phyloP scores from a whole-genome alignment of 2,888 invertebrate species.

The Eubasilissa splendida region DNA sequence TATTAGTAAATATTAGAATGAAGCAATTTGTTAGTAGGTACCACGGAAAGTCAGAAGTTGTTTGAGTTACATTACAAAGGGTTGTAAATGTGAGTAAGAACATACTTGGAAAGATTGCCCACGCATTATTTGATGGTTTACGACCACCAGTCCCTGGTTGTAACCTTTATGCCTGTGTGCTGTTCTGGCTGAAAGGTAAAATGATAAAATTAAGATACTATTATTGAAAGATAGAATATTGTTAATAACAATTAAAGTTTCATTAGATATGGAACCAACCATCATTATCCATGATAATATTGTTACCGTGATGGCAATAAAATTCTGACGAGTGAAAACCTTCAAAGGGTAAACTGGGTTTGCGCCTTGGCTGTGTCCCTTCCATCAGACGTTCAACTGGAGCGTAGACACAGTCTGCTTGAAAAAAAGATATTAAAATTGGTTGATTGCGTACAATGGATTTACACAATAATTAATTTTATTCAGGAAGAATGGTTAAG shows the following conservation, averaged over 20 bases:
- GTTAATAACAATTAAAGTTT: constrained; percentile 57
- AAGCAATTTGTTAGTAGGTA: too few species aligned
- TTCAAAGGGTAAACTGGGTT: constrained; percentile 5
- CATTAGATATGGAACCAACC: constrained; percentile 40
- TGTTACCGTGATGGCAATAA: constrained; percentile 45
- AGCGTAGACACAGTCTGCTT: constrained; percentile 4
- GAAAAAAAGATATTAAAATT: not conserved
- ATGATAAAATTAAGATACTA: not conserved
- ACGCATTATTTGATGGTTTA: constrained; percentile 76
- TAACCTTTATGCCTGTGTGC: constrained; percentile 87
- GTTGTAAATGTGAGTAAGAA: constrained; percentile 33
- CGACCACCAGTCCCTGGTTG: constrained; percentile 85
- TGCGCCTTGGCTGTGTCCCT: not conserved
- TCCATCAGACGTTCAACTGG: constrained; percentile 2
- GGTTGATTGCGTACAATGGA: too few species aligned
- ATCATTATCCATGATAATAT: constrained; percentile 47
- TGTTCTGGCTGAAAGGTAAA: constrained; percentile 70
- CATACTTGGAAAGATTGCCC: constrained; percentile 81
- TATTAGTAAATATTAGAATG: too few species aligned
- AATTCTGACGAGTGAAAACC: constrained; percentile 29
- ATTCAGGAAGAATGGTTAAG: too few species aligned
- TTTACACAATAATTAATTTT: too few species aligned
- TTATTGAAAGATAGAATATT: not conserved
- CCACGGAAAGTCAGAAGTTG: too few species aligned
- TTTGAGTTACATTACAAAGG: too few species aligned